Evolutionary conservation across 1,140 invertebrate genomes (phyloP), one percentile per base, ranked within the genome.

Genomic region (Stratiolaelaps scimitus): DNA sequence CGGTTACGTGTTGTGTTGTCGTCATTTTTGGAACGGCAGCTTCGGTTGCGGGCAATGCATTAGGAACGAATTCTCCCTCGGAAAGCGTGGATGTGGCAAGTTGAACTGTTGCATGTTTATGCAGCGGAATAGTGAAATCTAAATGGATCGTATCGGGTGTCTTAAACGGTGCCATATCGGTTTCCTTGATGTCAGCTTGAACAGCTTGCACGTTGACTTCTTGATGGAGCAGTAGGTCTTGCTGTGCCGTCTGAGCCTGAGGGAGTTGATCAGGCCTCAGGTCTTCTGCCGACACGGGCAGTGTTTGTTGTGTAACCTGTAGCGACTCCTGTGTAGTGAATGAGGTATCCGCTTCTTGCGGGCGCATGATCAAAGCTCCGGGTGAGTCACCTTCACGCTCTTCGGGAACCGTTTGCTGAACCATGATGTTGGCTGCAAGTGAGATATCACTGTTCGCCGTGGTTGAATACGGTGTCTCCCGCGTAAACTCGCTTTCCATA

Each of bases 351-450:
- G 69, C 69, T 15, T 66, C 40, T 66, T 70, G 26, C 7, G 67
- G 67, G 17, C 29, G 40, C 13, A 76, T 72, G 23, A 75, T 65
- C 34, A 73, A 72, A 10, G 80, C 69, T 74, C 80, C 77, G 20
- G 53, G 53, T 26, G 53, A 65, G 20, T 23, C 47, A 65, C 34
- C 20, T 65, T 70, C 70, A 7, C 44, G 46, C 34, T 70, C 69
- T 29, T 40, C 23, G 30, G 60, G 20, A 13, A 69, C 17, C 26
- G 34, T 68, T 20, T 69, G 66, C n/a, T 72, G 74, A 6, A 83
- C 70, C 56, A 77, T 73, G 19, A 84, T 60, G 66, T 78, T 76
- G 75, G 82, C 77, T 23, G 80, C 68, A 19, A 74, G 75, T 53
- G 75, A 69, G 66, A 81, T 77, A 34, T 75, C 73, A 34, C 73